These are phyloP conservation scores for Brachymystax lenok DNA, from an alignment of 2,797 vertebrate species.

Conservation along the genomic window DNA sequence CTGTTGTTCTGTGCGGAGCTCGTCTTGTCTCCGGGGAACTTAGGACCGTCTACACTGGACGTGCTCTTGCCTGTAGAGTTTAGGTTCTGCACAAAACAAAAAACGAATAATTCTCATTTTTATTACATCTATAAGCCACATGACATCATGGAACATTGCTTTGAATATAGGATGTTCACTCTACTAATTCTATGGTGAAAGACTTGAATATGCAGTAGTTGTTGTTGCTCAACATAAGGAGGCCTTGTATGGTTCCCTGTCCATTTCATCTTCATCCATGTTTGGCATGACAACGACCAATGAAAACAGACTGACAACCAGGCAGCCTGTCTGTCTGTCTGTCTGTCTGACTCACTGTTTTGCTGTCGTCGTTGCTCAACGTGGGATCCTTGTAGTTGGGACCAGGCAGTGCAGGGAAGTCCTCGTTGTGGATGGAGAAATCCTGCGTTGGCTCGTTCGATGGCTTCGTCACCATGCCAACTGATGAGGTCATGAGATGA, in stretches of 20 bases:
- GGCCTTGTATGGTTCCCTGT: neutral
- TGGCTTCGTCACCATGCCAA: conserved; percentile 99
- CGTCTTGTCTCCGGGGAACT: conserved; percentile 98
- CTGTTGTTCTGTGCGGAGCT: conserved; percentile 98
- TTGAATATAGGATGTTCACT: neutral
- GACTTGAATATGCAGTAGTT: neutral
- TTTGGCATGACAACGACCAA: neutral
- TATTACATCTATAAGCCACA: neutral
- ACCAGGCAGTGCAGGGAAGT: conserved; percentile 98
- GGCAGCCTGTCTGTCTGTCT: neutral
- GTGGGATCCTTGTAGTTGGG: conserved; percentile 98
- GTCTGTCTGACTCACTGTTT: conserved; percentile 86
- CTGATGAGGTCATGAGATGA: conserved; percentile 63
- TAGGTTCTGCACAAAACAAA: conserved; percentile 82
- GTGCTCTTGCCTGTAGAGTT: conserved; percentile 95
- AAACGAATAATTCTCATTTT: neutral
- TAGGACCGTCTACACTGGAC: conserved; percentile 95
- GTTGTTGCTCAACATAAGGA: neutral
- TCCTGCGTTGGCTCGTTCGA: conserved; percentile 98
- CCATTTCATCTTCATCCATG: too few species aligned
- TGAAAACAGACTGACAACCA: too few species aligned
- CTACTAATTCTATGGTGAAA: neutral
- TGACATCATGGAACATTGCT: neutral
- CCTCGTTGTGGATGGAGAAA: conserved; percentile 99
- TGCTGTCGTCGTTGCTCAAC: conserved; percentile 95